These are phyloP conservation scores for Tetragnatha versicolor DNA, from an alignment of 1,140 invertebrate genomes.

Conservation along the genomic window DNA sequence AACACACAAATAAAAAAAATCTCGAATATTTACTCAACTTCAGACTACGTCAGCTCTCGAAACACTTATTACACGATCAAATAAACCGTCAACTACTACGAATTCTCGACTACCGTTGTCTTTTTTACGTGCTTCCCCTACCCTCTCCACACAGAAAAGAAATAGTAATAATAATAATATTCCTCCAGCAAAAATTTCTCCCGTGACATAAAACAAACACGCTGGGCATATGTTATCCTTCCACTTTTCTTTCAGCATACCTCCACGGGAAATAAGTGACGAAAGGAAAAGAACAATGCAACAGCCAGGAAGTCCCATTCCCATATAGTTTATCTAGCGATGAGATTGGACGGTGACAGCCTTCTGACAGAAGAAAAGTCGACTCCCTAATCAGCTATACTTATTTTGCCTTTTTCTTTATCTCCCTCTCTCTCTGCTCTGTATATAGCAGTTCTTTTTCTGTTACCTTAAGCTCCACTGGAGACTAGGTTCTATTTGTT, in stretches of 20 bases:
- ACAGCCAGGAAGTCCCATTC: neutral
- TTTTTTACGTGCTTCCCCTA: no score
- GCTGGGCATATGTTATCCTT: constrained; percentile 18
- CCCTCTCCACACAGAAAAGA: no score
- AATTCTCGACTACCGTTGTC: no score
- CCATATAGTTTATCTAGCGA: constrained; percentile 36
- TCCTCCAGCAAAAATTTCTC: constrained; percentile 1
- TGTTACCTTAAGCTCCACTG: no score
- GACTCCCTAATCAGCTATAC: constrained; percentile 43
- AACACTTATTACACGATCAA: no score
- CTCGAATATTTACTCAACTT: no score
- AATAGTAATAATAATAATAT: no score
- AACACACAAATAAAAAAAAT: no score
- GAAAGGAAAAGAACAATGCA: neutral
- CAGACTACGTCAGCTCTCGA: no score
- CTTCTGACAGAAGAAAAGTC: constrained; percentile 38
- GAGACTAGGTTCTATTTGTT: no score
- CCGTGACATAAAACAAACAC: constrained; percentile 30
- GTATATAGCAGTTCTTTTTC: no score
- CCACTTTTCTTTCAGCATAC: constrained; percentile 11
- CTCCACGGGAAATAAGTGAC: constrained; percentile 6
- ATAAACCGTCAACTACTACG: no score
- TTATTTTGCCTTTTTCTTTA: constrained; percentile 23
- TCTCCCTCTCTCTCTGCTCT: neutral
- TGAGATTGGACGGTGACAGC: constrained; percentile 39